phyloP scores from a whole-genome alignment of 1,140 invertebrate species.

The Drosophila azteca region DNA sequence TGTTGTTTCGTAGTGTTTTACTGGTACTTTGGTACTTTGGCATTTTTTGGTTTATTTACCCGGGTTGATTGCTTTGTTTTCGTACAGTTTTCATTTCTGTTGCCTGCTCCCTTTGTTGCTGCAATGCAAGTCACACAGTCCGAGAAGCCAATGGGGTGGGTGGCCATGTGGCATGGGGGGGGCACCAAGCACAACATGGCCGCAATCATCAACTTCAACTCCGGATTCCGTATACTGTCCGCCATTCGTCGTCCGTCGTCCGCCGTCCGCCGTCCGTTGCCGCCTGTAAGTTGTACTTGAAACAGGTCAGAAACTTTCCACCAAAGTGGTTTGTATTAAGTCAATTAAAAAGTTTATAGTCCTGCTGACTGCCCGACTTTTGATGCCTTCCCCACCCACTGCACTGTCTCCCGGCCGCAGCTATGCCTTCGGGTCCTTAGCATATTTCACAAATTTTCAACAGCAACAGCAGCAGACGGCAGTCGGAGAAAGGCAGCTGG shows the following conservation, averaged over 20 bases:
- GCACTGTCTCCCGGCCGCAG: conserved; percentile 25
- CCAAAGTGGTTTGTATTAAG: conserved; percentile 82
- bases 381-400: conserved; percentile 43
- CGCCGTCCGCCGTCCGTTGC: conserved; percentile 11
- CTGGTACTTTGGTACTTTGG: conserved; percentile 62
- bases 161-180: not conserved
- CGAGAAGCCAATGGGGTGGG: conserved; percentile 30
- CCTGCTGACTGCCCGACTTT: conserved; percentile 79
- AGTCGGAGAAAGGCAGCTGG: not conserved
- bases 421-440: conserved; percentile 43
- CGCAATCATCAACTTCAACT: conserved; percentile 76
- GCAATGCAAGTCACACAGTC: conserved; percentile 74
- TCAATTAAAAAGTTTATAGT: conserved; percentile 82
- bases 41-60: conserved; percentile 81
- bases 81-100: conserved; percentile 66
- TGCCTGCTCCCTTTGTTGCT: conserved; percentile 49
- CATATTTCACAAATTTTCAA: conserved; percentile 74
- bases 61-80: conserved; percentile 80
- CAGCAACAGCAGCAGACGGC: conserved; percentile 18
- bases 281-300: conserved; percentile 70
- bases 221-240: conserved; percentile 6
- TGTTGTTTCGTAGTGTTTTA: conserved; percentile 54
- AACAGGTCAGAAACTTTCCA: conserved; percentile 80
- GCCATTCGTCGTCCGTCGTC: conserved; percentile 16
- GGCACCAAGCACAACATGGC: conserved; percentile 56